phyloP scores from a whole-genome alignment of 2,797 vertebrate genomes.

The Columba guinea region DNA sequence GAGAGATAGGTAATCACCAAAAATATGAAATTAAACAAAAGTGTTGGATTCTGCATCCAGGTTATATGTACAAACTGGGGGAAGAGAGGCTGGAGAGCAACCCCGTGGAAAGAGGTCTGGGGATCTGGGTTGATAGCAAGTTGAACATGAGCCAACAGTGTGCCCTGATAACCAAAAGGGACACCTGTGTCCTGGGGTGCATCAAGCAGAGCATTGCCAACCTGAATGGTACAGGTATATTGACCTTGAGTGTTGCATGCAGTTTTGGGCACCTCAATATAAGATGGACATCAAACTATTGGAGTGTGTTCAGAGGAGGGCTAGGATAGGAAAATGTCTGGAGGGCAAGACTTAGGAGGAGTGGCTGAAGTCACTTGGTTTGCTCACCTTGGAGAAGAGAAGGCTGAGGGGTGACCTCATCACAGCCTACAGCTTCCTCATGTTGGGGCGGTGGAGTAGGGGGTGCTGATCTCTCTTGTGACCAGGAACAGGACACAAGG shows the following conservation, averaged over 20 bases:
- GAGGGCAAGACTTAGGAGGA: not conserved
- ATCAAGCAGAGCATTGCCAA: not conserved
- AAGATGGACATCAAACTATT: not conserved
- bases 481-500: accelerated
- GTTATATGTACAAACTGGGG: not conserved
- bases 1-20: not conserved
- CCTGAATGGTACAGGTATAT: not conserved
- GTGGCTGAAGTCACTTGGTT: not conserved
- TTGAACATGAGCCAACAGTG: not conserved
- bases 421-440: not conserved
- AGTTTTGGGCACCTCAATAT: not conserved
- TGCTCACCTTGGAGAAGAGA: not conserved
- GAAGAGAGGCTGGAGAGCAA: not conserved
- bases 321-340: not conserved
- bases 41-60: not conserved
- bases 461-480: not conserved
- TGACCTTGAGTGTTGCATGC: not conserved
- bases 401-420: not conserved
- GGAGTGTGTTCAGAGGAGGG: not conserved
- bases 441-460: accelerated
- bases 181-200: too few relatives aligned
- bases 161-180: not conserved
- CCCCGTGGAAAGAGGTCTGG: not conserved
- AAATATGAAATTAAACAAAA: not conserved
- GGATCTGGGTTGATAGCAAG: not conserved